Conservation (phyloP, 1,140 invertebrate species). For the Aphaenogaster rudis region DNA sequence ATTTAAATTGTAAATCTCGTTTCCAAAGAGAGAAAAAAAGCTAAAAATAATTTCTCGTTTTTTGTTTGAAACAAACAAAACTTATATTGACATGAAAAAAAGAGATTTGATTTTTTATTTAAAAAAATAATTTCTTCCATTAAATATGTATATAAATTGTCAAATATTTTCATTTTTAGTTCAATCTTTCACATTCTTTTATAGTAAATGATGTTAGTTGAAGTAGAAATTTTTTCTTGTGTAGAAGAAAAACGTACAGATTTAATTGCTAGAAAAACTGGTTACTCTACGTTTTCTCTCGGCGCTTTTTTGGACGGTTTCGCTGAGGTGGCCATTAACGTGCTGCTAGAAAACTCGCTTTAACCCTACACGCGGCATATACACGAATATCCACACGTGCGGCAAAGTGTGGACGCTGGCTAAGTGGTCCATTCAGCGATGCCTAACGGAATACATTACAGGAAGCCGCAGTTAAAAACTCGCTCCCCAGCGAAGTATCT, state of each 20-base stretch:
- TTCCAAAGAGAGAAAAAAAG: neutral
- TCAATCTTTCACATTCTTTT: neutral
- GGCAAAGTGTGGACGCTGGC: slow-evolving; percentile 65
- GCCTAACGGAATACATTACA: slow-evolving; percentile 82
- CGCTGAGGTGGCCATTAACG: slow-evolving; percentile 67
- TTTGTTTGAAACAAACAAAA: neutral
- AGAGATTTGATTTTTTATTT: neutral
- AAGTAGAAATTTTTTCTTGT: neutral
- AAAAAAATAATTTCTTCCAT: neutral
- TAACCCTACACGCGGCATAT: slow-evolving; percentile 35
- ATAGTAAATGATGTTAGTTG: neutral
- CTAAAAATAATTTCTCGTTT: neutral
- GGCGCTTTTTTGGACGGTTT: slow-evolving; percentile 12
- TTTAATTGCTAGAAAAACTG: slow-evolving; percentile 16
- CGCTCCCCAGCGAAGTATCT: slow-evolving; percentile 28
- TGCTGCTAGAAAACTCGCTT: slow-evolving; percentile 59
- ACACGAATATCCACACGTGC: slow-evolving; percentile 26
- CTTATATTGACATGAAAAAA: neutral
- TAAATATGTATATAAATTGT: neutral
- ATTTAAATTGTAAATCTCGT: slow-evolving; percentile 12
- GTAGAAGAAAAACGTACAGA: neutral
- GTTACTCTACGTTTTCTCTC: neutral
- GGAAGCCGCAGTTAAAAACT: slow-evolving; percentile 82
- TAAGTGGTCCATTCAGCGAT: slow-evolving; percentile 81
- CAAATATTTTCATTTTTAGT: neutral